These are phyloP conservation scores for Alauda arvensis DNA, from an alignment of 2,797 vertebrate species.

Conservation along the genomic window DNA sequence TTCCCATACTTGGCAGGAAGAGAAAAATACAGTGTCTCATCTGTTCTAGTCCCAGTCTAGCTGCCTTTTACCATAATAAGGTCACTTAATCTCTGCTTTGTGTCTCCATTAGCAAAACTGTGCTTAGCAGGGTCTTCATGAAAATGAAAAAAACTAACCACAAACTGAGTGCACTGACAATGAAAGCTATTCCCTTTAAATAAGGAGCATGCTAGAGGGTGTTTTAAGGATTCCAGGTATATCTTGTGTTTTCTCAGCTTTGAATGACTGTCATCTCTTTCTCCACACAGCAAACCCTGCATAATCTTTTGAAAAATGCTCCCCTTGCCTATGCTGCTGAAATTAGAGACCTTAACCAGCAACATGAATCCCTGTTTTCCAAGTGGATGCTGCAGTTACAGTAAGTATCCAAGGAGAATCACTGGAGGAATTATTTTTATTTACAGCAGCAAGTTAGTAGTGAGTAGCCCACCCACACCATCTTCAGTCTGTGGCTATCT, in stretches of 20 bases:
- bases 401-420: conserved; percentile 73
- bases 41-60: neutral
- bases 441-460: neutral
- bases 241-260: neutral
- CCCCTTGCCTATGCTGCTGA: conserved; percentile 81
- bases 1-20: neutral
- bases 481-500: neutral
- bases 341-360: conserved; percentile 80
- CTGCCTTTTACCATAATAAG: neutral
- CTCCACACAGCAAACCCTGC: conserved; percentile 80
- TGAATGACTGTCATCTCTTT: neutral
- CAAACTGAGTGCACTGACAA: neutral
- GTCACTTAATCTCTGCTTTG: neutral
- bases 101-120: neutral
- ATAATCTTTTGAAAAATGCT: conserved; percentile 78
- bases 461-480: neutral
- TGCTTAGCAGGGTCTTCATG: neutral
- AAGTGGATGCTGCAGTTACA: conserved; percentile 96
- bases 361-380: conserved; percentile 83
- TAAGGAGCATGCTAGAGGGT: neutral
- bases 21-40: neutral
- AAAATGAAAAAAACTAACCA: neutral
- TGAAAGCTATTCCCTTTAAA: neutral
- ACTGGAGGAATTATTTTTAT: neutral
- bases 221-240: neutral